phyloP scores from a whole-genome alignment of 2,113 vertebrate species.

The Zosterops pallidus region DNA sequence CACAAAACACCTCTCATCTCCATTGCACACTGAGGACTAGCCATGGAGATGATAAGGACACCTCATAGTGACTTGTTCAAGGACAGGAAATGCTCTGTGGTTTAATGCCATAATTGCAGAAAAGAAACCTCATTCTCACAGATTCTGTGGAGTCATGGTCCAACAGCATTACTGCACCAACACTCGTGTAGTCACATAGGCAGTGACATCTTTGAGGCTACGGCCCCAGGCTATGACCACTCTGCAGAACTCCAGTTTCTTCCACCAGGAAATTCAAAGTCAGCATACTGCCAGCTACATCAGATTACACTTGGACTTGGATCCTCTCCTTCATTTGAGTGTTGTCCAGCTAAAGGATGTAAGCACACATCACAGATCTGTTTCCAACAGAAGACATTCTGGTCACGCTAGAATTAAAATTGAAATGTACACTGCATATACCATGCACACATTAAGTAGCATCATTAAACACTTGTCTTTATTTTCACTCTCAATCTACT shows the following conservation, averaged over 20 bases:
- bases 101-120: not conserved
- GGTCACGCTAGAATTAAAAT: not conserved
- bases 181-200: accelerated
- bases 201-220: not conserved
- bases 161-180: not conserved
- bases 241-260: not conserved
- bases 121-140: not conserved
- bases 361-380: not conserved
- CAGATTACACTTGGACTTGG: not conserved
- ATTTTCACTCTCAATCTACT: not conserved
- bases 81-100: not conserved
- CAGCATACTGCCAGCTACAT: not conserved
- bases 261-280: not conserved
- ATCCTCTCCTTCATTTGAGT: not conserved
- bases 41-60: not conserved
- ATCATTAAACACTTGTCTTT: not conserved
- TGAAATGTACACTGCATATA: not conserved
- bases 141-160: not conserved
- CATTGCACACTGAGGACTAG: not conserved
- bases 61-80: not conserved
- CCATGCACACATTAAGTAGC: not conserved
- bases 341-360: not conserved
- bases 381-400: not conserved
- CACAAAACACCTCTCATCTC: not conserved
- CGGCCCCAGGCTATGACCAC: not conserved